Evolutionary conservation across 2,113 vertebrate species (phyloP).

Genomic region (Corvus cornix): DNA sequence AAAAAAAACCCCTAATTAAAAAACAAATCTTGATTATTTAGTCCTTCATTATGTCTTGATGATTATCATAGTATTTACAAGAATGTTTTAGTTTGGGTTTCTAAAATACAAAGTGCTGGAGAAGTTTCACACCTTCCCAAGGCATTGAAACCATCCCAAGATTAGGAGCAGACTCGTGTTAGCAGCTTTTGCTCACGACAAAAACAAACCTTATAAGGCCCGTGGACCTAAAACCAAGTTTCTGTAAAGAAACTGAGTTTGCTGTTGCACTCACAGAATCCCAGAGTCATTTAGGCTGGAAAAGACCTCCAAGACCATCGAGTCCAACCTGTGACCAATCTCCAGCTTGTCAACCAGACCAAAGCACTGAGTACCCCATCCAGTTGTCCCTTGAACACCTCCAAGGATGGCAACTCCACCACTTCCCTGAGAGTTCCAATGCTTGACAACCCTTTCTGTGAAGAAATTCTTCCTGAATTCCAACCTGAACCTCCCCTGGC

Average conservation of each 20-base stretch:
- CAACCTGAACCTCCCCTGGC: too few relatives aligned
- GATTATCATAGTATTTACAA: background rate
- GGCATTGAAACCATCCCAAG: background rate
- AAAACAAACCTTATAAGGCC: background rate
- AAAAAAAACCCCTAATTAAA: background rate
- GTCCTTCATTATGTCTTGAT: background rate
- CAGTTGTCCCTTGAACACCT: background rate
- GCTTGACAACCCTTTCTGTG: background rate
- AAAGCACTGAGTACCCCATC: background rate
- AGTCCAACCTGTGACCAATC: background rate
- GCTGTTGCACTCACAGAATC: background rate
- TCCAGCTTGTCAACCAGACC: background rate
- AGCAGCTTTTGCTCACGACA: background rate
- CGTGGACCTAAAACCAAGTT: background rate
- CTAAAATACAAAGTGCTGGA: background rate
- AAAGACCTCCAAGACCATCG: background rate
- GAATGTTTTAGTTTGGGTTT: background rate
- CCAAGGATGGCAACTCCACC: background rate
- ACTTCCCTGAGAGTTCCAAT: background rate
- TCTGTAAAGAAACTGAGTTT: background rate
- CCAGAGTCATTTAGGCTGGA: background rate
- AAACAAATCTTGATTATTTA: background rate
- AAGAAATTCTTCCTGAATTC: background rate
- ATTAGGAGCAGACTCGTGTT: accelerated
- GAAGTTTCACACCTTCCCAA: background rate